Evolutionary conservation across 2,113 vertebrate genomes (phyloP), one percentile per base, ranked within the genome.

Genomic region (Chitala chitala): DNA sequence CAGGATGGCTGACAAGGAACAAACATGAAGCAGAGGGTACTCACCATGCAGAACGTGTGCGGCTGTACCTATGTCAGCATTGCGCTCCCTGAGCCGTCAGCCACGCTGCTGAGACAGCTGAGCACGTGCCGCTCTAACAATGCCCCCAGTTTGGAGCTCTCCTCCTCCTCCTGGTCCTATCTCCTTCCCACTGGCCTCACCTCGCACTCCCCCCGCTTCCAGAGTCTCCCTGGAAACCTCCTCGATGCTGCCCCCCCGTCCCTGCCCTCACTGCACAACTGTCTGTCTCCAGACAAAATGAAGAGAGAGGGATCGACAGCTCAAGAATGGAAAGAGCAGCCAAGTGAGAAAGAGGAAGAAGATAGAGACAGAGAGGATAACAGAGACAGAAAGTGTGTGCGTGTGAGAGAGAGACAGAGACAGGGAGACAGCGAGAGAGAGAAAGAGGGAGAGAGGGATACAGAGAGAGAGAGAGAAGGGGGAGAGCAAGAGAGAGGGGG

Each of bases 381-480:
- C 6, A 24, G n/a, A 58, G 22, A 51, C n/a, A n/a, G 31, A 74
- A 46, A n/a, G 44, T 38, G 64, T 3, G 29, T 33, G 8, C 8
- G 58, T 36, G 61, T 9, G 29, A 31, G 61, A 55, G 29, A 1
- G n/a, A 31, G 48, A 24, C 9, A 33, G 66, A n/a, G 31, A 74
- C 46, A n/a, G 44, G 46, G 64, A 7, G 29, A 50, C 6, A 20
- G 58, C 33, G 61, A 13, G 29, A 31, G 61, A 55, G 29, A 1
- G n/a, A 31, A 29, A 24, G 22, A 33, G 66, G 12, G 55, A n/a
- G 40, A 56, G 7, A 40, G 59, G 40, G 42, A 38, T 46, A n/a
- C 15, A 40, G 38, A 69, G 53, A 59, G 71, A 75, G 79, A 68
- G 73, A 50, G 44, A 20, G n/a, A n/a, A n/a, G n/a, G n/a, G n/a